Percentiles rank a stretch among this genome's conserved stretches.
Conservation (phyloP, 2,797 vertebrate species). For the Hapalemur alaotrensis region DNA sequence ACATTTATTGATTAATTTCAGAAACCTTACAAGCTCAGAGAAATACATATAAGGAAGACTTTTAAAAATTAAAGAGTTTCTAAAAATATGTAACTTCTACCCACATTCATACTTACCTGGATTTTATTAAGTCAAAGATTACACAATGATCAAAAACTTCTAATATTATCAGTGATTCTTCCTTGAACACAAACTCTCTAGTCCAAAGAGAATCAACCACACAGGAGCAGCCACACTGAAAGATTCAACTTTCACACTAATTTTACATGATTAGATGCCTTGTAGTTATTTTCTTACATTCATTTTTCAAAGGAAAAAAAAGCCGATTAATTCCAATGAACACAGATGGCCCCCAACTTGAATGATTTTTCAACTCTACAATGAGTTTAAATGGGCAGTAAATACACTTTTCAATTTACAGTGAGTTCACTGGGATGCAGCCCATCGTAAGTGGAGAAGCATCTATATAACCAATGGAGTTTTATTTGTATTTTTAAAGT, state of each 20-base stretch:
- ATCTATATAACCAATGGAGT: neutral
- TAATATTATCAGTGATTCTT: neutral
- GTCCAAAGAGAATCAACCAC: neutral
- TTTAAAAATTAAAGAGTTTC: neutral
- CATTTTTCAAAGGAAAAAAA: slow-evolving; percentile 22
- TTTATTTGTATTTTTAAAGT: neutral
- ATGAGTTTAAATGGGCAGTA: neutral
- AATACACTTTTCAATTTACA: neutral
- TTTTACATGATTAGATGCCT: neutral
- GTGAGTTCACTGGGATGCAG: neutral
- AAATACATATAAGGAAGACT: neutral
- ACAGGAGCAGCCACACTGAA: neutral
- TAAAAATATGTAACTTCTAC: slow-evolving; percentile 14
- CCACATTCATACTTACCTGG: neutral
- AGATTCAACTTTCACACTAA: neutral
- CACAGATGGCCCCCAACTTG: neutral
- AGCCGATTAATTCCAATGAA: neutral
- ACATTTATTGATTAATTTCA: neutral
- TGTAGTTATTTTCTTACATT: neutral
- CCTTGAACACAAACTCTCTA: neutral
- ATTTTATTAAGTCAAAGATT: slow-evolving; percentile 32
- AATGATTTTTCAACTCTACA: neutral
- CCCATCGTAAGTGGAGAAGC: neutral
- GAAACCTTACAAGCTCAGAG: neutral
- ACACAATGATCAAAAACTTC: slow-evolving; percentile 24